Percentiles rank a stretch among this genome's conserved stretches.
phyloP scores from a whole-genome alignment of 1,140 invertebrate species.

The Ceratoteleas bidentatus region DNA sequence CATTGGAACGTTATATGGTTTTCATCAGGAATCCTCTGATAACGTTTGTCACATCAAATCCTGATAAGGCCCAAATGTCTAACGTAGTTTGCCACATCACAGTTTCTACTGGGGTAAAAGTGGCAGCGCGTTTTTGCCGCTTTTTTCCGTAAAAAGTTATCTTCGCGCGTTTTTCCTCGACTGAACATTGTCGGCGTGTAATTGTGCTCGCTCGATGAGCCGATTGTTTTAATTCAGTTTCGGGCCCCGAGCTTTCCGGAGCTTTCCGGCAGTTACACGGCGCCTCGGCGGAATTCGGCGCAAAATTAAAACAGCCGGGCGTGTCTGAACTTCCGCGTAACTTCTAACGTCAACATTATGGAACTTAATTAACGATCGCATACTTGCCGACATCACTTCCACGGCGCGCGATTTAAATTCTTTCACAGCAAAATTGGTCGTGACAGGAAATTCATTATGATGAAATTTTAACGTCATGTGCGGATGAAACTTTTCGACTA shows the following conservation, averaged over 20 bases:
- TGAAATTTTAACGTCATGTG: constrained; percentile 9
- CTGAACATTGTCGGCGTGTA: constrained; percentile 20
- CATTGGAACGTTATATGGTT: no score
- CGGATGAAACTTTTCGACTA: constrained; percentile 1
- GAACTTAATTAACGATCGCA: constrained; percentile 46
- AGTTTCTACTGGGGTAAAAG: no score
- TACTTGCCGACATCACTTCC: constrained; percentile 18
- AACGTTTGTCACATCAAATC: no score
- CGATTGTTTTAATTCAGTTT: constrained; percentile 17
- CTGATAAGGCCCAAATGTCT: no score
- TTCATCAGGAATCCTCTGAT: no score
- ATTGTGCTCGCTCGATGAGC: constrained; percentile 6
- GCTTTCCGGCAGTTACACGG: constrained; percentile 4
- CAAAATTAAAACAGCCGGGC: constrained; percentile 34
- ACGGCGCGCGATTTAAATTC: constrained; percentile 26
- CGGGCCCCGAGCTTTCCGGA: background rate
- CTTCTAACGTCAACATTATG: constrained; percentile 45
- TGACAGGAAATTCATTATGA: constrained; percentile 22
- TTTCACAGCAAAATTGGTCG: constrained; percentile 17
- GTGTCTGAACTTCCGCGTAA: constrained; percentile 35
- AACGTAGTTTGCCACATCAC: no score
- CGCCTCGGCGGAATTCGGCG: constrained; percentile 14
- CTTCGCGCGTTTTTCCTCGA: background rate
- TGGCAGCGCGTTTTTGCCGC: no score
- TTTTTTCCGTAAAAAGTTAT: background rate